These are phyloP conservation scores for Acrocyrtus sp. DNA, from an alignment of 2,888 invertebrate genomes.

Conservation along the genomic window DNA sequence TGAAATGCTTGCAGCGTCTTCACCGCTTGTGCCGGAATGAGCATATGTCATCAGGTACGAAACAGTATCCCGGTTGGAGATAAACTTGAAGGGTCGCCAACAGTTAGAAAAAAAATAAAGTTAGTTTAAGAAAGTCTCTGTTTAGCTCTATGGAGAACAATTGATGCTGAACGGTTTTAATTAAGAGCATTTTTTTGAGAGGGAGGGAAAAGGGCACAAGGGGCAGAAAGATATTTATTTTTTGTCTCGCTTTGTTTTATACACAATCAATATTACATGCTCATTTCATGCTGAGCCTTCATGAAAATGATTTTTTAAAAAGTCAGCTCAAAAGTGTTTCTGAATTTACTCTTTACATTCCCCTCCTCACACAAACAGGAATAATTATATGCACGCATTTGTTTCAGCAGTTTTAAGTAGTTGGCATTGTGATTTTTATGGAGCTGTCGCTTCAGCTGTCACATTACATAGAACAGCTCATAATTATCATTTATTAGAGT, in stretches of 20 bases:
- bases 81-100: no score
- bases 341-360: not conserved
- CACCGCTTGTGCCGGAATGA: slow-evolving; percentile 9
- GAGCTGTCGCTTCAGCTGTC: slow-evolving; percentile 23
- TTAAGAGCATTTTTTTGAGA: no score
- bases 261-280: slow-evolving; percentile 11
- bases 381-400: slow-evolving; percentile 1
- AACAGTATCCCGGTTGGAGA: no score
- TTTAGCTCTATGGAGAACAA: no score
- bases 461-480: slow-evolving; percentile 10
- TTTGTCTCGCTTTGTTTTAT: slow-evolving; percentile 5
- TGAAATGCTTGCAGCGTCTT: slow-evolving; percentile 3
- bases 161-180: no score
- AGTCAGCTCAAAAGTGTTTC: not conserved
- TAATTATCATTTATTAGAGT: slow-evolving; percentile 12
- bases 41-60: not conserved
- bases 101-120: no score
- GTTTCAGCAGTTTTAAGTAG: not conserved
- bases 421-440: not conserved
- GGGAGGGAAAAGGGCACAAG: no score
- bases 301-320: not conserved
- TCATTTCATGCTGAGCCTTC: slow-evolving; percentile 30
- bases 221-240: no score
- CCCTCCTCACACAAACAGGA: no score
- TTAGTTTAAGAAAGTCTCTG: no score